phyloP scores from a whole-genome alignment of 2,888 invertebrate species.

The Drosophila diplacantha region DNA sequence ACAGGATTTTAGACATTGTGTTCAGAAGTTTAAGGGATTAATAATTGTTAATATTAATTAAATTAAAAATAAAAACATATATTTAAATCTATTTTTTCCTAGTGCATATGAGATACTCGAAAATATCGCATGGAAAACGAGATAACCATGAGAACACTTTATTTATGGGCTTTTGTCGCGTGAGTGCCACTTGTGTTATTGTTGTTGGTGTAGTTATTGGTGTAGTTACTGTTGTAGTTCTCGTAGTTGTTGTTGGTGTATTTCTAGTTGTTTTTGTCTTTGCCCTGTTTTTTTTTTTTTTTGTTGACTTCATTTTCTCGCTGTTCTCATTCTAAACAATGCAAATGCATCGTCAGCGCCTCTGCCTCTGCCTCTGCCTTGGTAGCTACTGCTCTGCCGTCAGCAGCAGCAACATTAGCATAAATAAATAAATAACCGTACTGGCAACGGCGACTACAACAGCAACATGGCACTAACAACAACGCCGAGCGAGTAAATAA shows the following conservation, averaged over 20 bases:
- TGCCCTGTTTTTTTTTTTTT: constrained; percentile 23
- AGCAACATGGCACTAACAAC: constrained; percentile 42
- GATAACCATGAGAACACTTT: constrained; percentile 61
- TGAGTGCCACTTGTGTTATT: constrained; percentile 56
- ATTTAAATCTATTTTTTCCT: background rate
- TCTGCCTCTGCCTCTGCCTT: constrained; percentile 21
- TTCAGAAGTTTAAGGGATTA: background rate
- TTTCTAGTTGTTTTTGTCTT: constrained; percentile 20
- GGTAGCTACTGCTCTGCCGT: constrained; percentile 11
- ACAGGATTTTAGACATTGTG: background rate
- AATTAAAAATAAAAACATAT: background rate
- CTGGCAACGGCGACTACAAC: constrained; percentile 37
- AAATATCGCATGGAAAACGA: constrained; percentile 39
- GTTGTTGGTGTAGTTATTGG: constrained; percentile 1
- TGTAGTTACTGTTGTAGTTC: constrained; percentile 31
- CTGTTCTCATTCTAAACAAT: constrained; percentile 68
- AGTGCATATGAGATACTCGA: constrained; percentile 21
- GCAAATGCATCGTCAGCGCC: constrained; percentile 52
- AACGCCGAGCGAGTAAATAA: constrained; percentile 51
- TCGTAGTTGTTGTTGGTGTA: constrained; percentile 11
- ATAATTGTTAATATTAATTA: background rate
- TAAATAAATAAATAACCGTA: constrained; percentile 71
- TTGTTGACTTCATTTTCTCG: constrained; percentile 38
- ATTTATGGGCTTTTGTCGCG: constrained; percentile 61
- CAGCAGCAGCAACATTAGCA: constrained; percentile 59